Evolutionary conservation across 2,797 vertebrate species (phyloP).

Genomic region (Sphenopsis melanotis): DNA sequence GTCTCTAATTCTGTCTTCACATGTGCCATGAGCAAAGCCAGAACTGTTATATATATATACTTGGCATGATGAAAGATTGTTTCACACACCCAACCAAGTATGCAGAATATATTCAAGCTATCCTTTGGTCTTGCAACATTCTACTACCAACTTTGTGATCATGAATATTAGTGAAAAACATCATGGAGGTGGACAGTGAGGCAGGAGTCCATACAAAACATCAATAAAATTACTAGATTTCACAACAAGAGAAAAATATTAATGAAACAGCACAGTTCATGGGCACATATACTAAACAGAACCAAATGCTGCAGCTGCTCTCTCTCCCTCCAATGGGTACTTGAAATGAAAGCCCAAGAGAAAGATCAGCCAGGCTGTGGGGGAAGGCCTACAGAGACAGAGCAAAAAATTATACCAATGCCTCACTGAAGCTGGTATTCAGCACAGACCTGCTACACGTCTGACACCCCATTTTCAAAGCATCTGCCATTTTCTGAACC

Average conservation of each 20-base stretch:
- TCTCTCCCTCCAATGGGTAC: background rate
- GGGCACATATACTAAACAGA: background rate
- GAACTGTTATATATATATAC: background rate
- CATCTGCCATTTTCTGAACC: background rate
- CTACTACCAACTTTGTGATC: background rate
- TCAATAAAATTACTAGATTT: background rate
- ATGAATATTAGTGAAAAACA: background rate
- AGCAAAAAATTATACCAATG: background rate
- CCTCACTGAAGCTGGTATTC: background rate
- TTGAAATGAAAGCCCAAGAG: background rate
- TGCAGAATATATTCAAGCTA: background rate
- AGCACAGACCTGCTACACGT: fast-evolving
- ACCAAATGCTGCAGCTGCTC: background rate
- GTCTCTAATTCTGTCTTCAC: background rate
- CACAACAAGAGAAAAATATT: background rate
- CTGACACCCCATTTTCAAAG: background rate
- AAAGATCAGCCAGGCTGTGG: background rate
- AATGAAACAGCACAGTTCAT: background rate
- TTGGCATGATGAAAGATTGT: background rate
- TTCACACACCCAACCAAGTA: background rate
- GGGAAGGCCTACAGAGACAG: background rate
- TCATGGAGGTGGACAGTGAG: background rate
- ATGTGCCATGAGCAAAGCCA: background rate
- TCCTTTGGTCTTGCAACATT: background rate
- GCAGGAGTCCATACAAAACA: background rate